A percentile compares a stretch with the other conserved stretches of the same genome.
These are phyloP conservation scores for Synanthedon vespiformis DNA, from an alignment of 2,888 invertebrate species.

Conservation along the genomic window DNA sequence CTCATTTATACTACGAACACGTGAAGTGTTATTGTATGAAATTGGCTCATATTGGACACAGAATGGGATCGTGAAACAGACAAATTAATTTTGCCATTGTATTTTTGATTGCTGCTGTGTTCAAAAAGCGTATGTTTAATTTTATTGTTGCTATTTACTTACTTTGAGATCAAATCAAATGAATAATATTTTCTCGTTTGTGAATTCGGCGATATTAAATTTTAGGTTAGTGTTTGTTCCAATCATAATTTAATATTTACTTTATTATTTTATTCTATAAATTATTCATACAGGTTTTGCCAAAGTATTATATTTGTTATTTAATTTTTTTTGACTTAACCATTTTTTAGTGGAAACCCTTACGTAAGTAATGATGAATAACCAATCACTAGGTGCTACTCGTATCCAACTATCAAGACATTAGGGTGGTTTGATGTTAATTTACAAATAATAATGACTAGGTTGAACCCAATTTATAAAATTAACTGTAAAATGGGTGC, in stretches of 20 bases:
- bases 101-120: conserved; percentile 23
- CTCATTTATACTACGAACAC: conserved; percentile 22
- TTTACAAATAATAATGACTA: too few relatives aligned
- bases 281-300: too few relatives aligned
- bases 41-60: conserved; percentile 34
- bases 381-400: too few relatives aligned
- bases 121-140: conserved; percentile 11
- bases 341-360: too few relatives aligned
- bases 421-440: too few relatives aligned
- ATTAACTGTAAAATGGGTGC: too few relatives aligned
- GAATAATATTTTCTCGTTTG: background rate
- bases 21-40: conserved; percentile 50
- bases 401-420: too few relatives aligned
- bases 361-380: too few relatives aligned
- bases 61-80: conserved; percentile 24
- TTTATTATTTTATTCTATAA: background rate
- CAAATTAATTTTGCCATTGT: conserved; percentile 41
- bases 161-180: background rate
- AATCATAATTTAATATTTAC: background rate
- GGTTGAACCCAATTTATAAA: too few relatives aligned
- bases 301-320: too few relatives aligned
- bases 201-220: background rate
- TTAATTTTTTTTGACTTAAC: too few relatives aligned
- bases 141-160: conserved; percentile 14
- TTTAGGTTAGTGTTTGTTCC: background rate